These are phyloP conservation scores for Philopotamus ludificatus DNA, from an alignment of 1,140 invertebrate species.

Conservation along the genomic window DNA sequence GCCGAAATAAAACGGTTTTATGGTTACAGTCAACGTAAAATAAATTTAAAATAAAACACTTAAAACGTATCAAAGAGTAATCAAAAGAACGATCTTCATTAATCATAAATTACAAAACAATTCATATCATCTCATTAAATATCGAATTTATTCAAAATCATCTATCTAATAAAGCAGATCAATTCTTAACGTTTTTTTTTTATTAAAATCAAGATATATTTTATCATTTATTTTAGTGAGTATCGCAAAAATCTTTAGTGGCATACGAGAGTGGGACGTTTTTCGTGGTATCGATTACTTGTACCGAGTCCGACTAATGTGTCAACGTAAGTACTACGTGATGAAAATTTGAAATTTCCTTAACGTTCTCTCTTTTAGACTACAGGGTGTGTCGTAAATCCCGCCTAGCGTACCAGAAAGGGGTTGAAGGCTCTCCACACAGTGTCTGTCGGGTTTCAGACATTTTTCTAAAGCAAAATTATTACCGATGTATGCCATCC, in stretches of 20 bases:
- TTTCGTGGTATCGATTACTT: constrained; percentile 1
- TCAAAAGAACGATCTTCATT: neutral
- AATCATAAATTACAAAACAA: neutral
- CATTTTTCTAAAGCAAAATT: neutral
- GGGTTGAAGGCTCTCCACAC: neutral
- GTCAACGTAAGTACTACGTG: constrained; percentile 30
- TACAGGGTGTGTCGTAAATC: neutral
- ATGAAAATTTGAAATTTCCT: constrained; percentile 25
- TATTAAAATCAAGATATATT: neutral
- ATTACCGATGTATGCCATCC: neutral
- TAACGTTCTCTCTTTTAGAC: neutral
- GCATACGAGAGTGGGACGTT: neutral
- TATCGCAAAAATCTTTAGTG: neutral
- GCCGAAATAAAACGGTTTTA: neutral
- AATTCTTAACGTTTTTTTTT: neutral
- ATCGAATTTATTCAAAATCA: no score
- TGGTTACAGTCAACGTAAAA: neutral
- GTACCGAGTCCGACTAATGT: constrained; percentile 26
- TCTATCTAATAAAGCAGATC: no score
- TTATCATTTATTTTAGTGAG: neutral
- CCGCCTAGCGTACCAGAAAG: neutral
- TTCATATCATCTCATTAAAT: neutral
- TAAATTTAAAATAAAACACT: no score
- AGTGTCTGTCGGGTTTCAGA: constrained; percentile 3
- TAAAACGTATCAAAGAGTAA: no score